Evolutionary conservation across 2,888 invertebrate species (phyloP), one percentile per base, ranked within the genome.

Genomic region (Caenorhabditis sinica): DNA sequence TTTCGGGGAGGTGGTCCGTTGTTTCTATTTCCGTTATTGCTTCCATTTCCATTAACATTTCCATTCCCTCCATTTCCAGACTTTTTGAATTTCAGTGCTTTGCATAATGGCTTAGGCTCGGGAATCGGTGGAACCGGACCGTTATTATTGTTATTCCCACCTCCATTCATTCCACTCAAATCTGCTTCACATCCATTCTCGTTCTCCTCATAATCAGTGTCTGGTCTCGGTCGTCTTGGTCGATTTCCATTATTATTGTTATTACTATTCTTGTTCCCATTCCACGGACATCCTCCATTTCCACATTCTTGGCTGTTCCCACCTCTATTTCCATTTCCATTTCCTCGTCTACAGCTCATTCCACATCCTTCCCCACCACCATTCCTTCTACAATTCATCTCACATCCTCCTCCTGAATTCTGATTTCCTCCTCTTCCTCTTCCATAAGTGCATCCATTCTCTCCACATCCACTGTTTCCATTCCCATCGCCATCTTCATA

Each of bases 91-190:
- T 80, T 40, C 17, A 80, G 45, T 6, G 25, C 33, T 17, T 80
- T 80, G 28, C 84, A 84, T 13, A 85, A 36, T 5, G 85, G 85
- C 20, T 45, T 77, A 9, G 85, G 85, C 28, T 85, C 85, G 0
- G 85, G 85, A 17, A 82, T 82, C 25, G 82, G 74, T 9, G 85
- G 85, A 6, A 75, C 68, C 33, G 84, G 81, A 23, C 76, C 77
- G 25, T 65, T 75, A 53, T 65, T 72, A 49, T 56, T 45, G 8
- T 36, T 61, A 15, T n/a, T 36, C 15, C 28, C 28, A 20, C 71
- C 53, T 23, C 76, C 66, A 53, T 51, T 73, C 43, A 33, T 60
- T 73, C 73, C 73, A 40, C 73, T 36, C 33, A 74, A 74, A 51
- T 74, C 81, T 5, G 74, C 68, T 58, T 79, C 79, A 63, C 79